A percentile compares a stretch with the other conserved stretches of the same genome.
phyloP scores from a whole-genome alignment of 2,888 invertebrate genomes.

The Drosophila kokeensis region DNA sequence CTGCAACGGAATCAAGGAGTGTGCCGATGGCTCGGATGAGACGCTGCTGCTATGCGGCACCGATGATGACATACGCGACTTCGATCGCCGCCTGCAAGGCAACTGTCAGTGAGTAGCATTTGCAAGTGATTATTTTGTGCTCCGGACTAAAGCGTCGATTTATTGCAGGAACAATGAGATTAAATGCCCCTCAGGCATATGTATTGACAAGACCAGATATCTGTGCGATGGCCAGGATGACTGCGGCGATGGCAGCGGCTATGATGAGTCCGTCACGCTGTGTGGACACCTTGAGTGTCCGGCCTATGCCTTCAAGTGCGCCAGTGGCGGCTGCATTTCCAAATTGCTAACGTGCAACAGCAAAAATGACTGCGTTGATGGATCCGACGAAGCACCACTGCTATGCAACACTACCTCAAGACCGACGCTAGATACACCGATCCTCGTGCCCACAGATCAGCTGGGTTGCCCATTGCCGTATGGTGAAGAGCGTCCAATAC shows the following conservation, averaged over 20 bases:
- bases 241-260: conserved; percentile 64
- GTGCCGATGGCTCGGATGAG: conserved; percentile 70
- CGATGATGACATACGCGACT: conserved; percentile 45
- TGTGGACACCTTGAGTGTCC: conserved; percentile 69
- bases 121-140: background rate
- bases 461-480: conserved; percentile 53
- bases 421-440: background rate
- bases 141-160: background rate
- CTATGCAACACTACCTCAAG: conserved; percentile 64
- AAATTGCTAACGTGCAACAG: conserved; percentile 45
- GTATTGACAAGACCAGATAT: conserved; percentile 52
- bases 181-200: conserved; percentile 68
- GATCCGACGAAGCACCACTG: conserved; percentile 63
- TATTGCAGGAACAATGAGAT: conserved; percentile 57
- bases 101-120: conserved; percentile 62
- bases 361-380: conserved; percentile 56
- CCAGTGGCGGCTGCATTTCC: conserved; percentile 62
- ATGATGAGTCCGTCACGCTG: conserved; percentile 53
- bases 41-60: conserved; percentile 57
- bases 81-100: conserved; percentile 27
- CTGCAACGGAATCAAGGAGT: conserved; percentile 56
- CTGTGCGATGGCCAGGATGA: conserved; percentile 67
- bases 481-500: conserved; percentile 56
- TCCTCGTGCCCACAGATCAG: background rate
- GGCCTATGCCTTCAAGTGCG: conserved; percentile 64